phyloP scores from a whole-genome alignment of 1,140 invertebrate species.

The Agrilus planipennis region DNA sequence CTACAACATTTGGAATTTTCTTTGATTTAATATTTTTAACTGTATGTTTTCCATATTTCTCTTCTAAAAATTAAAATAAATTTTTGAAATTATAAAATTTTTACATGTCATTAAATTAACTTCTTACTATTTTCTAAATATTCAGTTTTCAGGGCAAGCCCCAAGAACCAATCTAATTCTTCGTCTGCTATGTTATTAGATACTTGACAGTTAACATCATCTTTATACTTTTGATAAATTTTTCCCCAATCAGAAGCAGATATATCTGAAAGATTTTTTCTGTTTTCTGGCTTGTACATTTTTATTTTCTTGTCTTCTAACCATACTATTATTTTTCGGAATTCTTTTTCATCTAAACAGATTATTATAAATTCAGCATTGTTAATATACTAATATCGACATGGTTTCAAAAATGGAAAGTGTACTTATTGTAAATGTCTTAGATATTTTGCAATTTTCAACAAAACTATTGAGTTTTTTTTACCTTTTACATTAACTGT shows the following conservation, averaged over 20 bases:
- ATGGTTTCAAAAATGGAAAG: slow-evolving; percentile 2
- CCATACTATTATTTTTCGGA: slow-evolving; percentile 75
- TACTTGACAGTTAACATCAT: slow-evolving; percentile 54
- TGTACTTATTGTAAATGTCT: slow-evolving; percentile 11
- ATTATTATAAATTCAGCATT: slow-evolving; percentile 6
- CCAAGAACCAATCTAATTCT: slow-evolving; percentile 77
- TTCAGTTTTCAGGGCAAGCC: slow-evolving; percentile 69
- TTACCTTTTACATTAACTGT: slow-evolving; percentile 54
- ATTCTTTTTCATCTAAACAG: slow-evolving; percentile 62
- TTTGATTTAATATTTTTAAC: slow-evolving; percentile 45
- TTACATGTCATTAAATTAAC: slow-evolving; percentile 10
- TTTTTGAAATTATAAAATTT: slow-evolving; percentile 12
- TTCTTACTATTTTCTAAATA: slow-evolving; percentile 67
- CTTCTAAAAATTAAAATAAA: slow-evolving; percentile 42
- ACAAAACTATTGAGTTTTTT: no score
- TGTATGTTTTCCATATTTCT: slow-evolving; percentile 57
- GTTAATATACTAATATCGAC: slow-evolving; percentile 5
- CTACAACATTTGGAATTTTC: slow-evolving; percentile 52
- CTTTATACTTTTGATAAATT: slow-evolving; percentile 63
- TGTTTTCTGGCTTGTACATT: slow-evolving; percentile 73
- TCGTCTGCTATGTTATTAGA: slow-evolving; percentile 28
- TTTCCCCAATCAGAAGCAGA: slow-evolving; percentile 54
- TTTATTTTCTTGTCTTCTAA: slow-evolving; percentile 91
- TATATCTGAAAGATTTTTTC: slow-evolving; percentile 55
- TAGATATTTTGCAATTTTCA: no score